These are phyloP conservation scores for Drosophila lutescens DNA, from an alignment of 2,888 invertebrate genomes.

Conservation along the genomic window DNA sequence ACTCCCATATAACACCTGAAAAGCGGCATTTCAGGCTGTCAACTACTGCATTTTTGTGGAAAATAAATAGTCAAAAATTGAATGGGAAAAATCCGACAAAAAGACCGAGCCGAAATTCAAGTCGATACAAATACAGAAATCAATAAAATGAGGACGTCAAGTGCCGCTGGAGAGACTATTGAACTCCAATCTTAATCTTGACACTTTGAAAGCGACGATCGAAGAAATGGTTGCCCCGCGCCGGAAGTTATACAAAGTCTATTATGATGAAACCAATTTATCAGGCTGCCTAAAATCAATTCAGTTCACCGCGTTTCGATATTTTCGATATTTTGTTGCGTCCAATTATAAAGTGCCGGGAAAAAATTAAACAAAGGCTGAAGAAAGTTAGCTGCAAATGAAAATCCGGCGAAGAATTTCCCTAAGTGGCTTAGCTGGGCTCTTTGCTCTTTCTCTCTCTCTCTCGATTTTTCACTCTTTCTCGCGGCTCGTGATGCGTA, in stretches of 20 bases:
- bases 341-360: slow-evolving; percentile 62
- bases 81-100: slow-evolving; percentile 20
- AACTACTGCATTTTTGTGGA: slow-evolving; percentile 62
- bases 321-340: slow-evolving; percentile 12
- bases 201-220: slow-evolving; percentile 50
- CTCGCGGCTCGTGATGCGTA: slow-evolving; percentile 61
- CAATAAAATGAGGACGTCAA: slow-evolving; percentile 61
- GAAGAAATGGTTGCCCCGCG: slow-evolving; percentile 41
- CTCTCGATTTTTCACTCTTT: slow-evolving; percentile 26
- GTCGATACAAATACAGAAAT: slow-evolving; percentile 48
- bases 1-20: slow-evolving; percentile 53
- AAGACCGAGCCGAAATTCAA: slow-evolving; percentile 36
- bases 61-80: slow-evolving; percentile 32
- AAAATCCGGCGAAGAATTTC: slow-evolving; percentile 79
- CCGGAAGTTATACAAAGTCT: slow-evolving; percentile 70
- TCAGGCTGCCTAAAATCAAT: slow-evolving; percentile 62
- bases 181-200: slow-evolving; percentile 54
- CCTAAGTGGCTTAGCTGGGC: slow-evolving; percentile 71
- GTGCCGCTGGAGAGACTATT: slow-evolving; percentile 47
- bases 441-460: slow-evolving; percentile 1
- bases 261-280: slow-evolving; percentile 76
- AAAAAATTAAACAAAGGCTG: slow-evolving; percentile 61
- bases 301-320: slow-evolving; percentile 35
- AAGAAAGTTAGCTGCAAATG: slow-evolving; percentile 72
- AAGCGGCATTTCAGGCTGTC: slow-evolving; percentile 69